Evolutionary conservation across 2,888 invertebrate species (phyloP), one percentile per base, ranked within the genome.

Genomic region (Habrosyne pyritoides): DNA sequence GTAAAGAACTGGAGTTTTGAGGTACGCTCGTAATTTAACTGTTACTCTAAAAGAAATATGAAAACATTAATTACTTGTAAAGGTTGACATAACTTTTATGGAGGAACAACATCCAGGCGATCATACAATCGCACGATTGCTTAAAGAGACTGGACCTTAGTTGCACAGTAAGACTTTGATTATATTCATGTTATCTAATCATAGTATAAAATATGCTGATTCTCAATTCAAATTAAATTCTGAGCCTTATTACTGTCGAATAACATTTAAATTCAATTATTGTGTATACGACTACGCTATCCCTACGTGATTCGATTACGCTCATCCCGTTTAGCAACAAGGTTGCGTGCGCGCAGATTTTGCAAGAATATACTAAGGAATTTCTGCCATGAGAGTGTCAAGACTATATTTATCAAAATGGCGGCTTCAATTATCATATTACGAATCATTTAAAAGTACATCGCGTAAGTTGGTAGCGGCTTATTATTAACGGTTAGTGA

Each of bases 301-400:
- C 5, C 12, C 1, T 14, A 36, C 3, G 5, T 42, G 18, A 48
- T 26, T n/a, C 26, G 48, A 48, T 24, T 48, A 26, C 22, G 48
- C 14, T 26, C 48, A 48, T 48, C 22, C 48, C 10, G 10, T 14
- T 24, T 8, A 2, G 48, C 48, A 48, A 48, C 48, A 24, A 26
- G n/a, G 48, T 48, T 48, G 48, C 48, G 18, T 8, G 42, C 24
- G 47, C 21, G 24, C 48, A 24, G 14, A 48, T 22, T 22, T 14
- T 24, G 24, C 48, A 14, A 33, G n/a, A 33, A 30, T n/a, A 33
- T 33, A 33, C 22, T 4, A 47, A 24, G 26, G 48, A 22, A 48
- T 48, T 48, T 24, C 48, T 48, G 14, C 42, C 42, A 42, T 42
- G 14, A 42, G 8, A 48, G 48, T 48, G 48, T 48, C 48, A 48